Conservation (phyloP, 2,113 vertebrate species). For the Anoplopoma fimbria region DNA sequence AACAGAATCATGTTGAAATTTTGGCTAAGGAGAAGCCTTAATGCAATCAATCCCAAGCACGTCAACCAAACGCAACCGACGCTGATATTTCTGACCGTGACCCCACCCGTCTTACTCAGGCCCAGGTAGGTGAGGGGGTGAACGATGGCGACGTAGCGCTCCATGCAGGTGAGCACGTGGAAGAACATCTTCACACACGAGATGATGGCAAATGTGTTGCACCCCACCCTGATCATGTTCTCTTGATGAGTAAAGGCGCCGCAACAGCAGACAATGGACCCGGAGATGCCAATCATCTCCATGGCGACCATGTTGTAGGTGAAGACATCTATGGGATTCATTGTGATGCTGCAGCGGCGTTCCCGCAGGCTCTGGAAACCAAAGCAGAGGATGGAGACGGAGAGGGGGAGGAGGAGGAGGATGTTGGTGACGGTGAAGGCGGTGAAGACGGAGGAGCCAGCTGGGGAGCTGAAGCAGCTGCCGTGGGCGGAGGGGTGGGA, state of each 20-base stretch:
- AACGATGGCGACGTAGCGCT: slow-evolving; percentile 40
- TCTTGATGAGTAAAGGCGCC: rapidly evolving
- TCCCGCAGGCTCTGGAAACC: background rate
- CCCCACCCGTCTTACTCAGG: background rate
- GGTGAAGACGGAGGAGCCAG: background rate
- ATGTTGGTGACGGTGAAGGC: slow-evolving; percentile 25
- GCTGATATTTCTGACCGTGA: slow-evolving; percentile 16
- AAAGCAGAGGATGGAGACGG: background rate
- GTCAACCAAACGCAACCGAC: slow-evolving; percentile 2
- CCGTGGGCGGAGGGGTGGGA: background rate
- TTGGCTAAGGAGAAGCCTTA: background rate
- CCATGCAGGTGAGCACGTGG: slow-evolving; percentile 33
- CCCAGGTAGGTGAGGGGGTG: slow-evolving; percentile 40
- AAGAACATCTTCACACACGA: slow-evolving; percentile 19
- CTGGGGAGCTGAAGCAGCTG: slow-evolving; percentile 11
- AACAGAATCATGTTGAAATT: slow-evolving; percentile 42
- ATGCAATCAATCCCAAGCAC: background rate
- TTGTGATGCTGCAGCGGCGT: rapidly evolving
- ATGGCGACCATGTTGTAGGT: slow-evolving; percentile 41
- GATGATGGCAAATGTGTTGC: slow-evolving; percentile 23
- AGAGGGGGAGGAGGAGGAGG: slow-evolving; percentile 42
- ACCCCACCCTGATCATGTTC: background rate
- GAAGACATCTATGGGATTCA: slow-evolving; percentile 19
- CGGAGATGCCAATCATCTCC: background rate
- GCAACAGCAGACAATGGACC: background rate